Base-by-base conservation (phyloP, 2,888 invertebrate genomes). In the Phyllotreta cruciferae region DNA sequence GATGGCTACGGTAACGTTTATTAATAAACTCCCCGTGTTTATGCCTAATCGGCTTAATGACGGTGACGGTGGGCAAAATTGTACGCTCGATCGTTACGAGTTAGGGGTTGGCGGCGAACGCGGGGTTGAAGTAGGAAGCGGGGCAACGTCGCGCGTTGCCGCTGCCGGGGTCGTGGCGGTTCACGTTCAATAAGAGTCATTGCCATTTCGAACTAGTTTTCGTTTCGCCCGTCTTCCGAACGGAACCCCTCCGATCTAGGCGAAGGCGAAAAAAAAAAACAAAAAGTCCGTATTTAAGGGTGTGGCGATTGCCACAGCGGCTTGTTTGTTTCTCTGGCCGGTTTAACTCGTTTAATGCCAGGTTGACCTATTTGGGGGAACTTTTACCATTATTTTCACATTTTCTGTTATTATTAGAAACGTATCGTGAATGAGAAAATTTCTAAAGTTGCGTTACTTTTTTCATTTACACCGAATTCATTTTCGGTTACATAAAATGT, bases 111-210 rank as follows among this genome's bases (percentile, higher is more conserved):
- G 1, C 8, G 8, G 14, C 37, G 10, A 5, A 8, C 38, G 34
- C 35, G 5, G 41, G 38, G n/a, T 4, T 14, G 7, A 1, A 8
- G 5, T n/a, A 5, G 11, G 35, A 14, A n/a, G 34, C 34, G 6
- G 56, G 63, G 66, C 66, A 66, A 66, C 66, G 42, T 37, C 11
- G 61, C 53, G 1, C 1, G 24, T 57, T 60, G 56, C 53, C 61
- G 54, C 68, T 53, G 65, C 66, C 70, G 72, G 70, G 73, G 73
- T 73, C 73, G 73, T 62, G 62, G 79, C 78, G 85, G 85, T 85
- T 85, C 85, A 85, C 82, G 83, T 86, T 85, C 85, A 78, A 80
- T 80, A 79, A 77, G 78, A 80, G 80, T 81, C 80, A 81, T 81
- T 81, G 80, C 79, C 80, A 79, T 79, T 64, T 67, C 62, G 69